Evolutionary conservation across 1,140 invertebrate species (phyloP).

Genomic region (Pseudomyrmex dendroicus): DNA sequence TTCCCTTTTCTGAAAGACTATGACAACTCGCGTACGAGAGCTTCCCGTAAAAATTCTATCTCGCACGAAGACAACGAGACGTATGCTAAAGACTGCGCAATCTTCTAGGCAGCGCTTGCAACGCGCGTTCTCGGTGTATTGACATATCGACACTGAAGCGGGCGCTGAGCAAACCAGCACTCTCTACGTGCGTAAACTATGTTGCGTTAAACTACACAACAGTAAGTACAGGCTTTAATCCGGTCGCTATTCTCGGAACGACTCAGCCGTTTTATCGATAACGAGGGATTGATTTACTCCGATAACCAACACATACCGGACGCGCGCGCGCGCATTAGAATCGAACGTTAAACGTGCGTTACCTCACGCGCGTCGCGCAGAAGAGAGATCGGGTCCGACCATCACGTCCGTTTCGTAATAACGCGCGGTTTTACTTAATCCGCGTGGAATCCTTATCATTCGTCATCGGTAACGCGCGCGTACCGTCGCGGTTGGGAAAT

Average conservation of each 20-base stretch:
- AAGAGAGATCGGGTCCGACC: too few relatives aligned
- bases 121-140: slow-evolving; percentile 49
- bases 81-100: slow-evolving; percentile 48
- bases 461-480: slow-evolving; percentile 19
- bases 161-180: slow-evolving; percentile 48
- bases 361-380: neutral
- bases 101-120: slow-evolving; percentile 45
- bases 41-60: slow-evolving; percentile 32
- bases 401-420: slow-evolving; percentile 20
- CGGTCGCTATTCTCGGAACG: slow-evolving; percentile 64
- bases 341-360: neutral
- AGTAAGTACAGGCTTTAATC: slow-evolving; percentile 51
- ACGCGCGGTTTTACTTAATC: slow-evolving; percentile 17
- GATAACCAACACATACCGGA: slow-evolving; percentile 41
- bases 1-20: neutral
- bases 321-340: neutral
- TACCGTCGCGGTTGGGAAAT: slow-evolving; percentile 38
- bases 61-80: neutral
- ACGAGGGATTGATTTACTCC: slow-evolving; percentile 59
- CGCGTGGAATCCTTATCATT: slow-evolving; percentile 44
- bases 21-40: neutral
- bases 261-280: slow-evolving; percentile 63
- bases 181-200: slow-evolving; percentile 51
- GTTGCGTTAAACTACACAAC: slow-evolving; percentile 66
- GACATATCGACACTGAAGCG: slow-evolving; percentile 54